Evolutionary conservation across 1,140 invertebrate species (phyloP).

Genomic region (Zophobas atratus): DNA sequence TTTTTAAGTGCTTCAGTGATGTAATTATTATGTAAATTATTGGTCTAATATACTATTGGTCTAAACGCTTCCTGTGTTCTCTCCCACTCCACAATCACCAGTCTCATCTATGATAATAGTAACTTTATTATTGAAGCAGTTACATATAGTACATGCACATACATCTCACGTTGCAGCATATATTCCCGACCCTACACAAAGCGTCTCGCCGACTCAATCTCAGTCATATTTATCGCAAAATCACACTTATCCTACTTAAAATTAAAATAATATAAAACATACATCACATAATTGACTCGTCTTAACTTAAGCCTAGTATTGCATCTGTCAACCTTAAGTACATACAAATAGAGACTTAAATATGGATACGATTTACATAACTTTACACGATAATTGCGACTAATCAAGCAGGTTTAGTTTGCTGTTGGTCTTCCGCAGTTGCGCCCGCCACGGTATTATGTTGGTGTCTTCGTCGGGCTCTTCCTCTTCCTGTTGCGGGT

Average conservation of each 20-base stretch:
- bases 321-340: constrained; percentile 27
- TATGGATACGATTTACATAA: constrained; percentile 34
- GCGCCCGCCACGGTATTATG: constrained; percentile 90
- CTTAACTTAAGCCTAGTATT: constrained; percentile 35
- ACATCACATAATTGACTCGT: constrained; percentile 40
- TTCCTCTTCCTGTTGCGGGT: constrained; percentile 60
- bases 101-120: neutral
- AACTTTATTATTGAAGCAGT: constrained; percentile 23
- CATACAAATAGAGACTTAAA: neutral
- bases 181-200: constrained; percentile 31
- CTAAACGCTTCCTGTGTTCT: neutral
- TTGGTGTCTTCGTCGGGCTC: constrained; percentile 74
- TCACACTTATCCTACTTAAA: neutral
- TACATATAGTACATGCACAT: constrained; percentile 20
- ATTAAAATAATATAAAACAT: constrained; percentile 36
- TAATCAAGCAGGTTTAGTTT: constrained; percentile 83
- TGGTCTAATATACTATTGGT: constrained; percentile 41
- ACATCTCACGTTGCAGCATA: constrained; percentile 6
- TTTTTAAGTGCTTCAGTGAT: constrained; percentile 30
- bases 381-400: constrained; percentile 23
- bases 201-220: neutral
- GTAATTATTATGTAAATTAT: constrained; percentile 39
- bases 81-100: neutral
- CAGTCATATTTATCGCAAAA: constrained; percentile 23
- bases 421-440: constrained; percentile 90